phyloP scores from a whole-genome alignment of 2,113 vertebrate species.

The Octodon degus region DNA sequence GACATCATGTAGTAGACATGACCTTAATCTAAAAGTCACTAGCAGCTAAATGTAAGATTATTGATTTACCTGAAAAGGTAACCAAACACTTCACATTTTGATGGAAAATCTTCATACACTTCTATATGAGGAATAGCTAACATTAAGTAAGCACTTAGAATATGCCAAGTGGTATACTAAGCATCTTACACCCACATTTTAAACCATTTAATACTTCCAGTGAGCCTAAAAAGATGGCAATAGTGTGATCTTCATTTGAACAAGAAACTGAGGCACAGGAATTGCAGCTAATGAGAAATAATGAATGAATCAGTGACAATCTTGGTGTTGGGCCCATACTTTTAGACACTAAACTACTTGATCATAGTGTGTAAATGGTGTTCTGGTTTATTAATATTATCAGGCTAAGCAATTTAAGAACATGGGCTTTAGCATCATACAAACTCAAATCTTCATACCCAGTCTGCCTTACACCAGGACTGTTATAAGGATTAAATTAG shows the following conservation, averaged over 20 bases:
- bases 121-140: background rate
- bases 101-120: background rate
- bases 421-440: background rate
- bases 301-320: background rate
- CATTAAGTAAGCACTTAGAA: background rate
- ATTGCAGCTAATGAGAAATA: background rate
- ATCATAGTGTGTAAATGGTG: background rate
- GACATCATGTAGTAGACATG: background rate
- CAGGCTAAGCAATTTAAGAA: background rate
- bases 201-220: background rate
- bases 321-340: background rate
- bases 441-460: background rate
- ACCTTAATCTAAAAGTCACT: slow-evolving; percentile 56
- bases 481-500: background rate
- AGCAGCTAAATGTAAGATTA: slow-evolving; percentile 50
- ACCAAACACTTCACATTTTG: background rate
- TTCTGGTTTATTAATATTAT: background rate
- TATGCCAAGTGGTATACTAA: background rate
- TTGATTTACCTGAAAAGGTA: slow-evolving; percentile 36
- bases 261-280: slow-evolving; percentile 11
- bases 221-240: background rate
- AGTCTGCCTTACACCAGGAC: background rate
- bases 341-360: background rate
- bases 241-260: background rate
- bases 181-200: background rate